A percentile compares a stretch with the other conserved stretches of the same genome.
These are phyloP conservation scores for Ceyx melanurus DNA, from an alignment of 2,113 vertebrate genomes.

Conservation along the genomic window DNA sequence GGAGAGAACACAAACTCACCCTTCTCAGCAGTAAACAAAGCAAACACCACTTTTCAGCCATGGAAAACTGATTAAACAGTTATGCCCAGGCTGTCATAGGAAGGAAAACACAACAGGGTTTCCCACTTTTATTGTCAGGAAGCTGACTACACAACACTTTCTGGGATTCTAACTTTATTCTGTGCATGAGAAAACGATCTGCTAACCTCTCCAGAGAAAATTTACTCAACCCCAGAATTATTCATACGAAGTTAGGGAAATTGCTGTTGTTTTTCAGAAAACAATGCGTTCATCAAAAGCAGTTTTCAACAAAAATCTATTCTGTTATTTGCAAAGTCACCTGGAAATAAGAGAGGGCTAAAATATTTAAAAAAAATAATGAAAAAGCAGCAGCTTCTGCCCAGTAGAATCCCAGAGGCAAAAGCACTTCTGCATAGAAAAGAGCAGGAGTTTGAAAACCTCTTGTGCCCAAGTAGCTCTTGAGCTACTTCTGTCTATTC, in stretches of 20 bases:
- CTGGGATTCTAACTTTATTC: constrained; percentile 6
- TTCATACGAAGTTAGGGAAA: neutral
- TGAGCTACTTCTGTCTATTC: neutral
- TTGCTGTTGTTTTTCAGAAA: neutral
- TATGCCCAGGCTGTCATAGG: constrained; percentile 52
- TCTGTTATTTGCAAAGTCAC: neutral
- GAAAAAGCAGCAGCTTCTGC: neutral
- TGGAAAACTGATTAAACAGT: constrained; percentile 60
- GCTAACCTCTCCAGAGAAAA: neutral
- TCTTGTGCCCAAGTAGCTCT: neutral
- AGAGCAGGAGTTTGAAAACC: neutral
- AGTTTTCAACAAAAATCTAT: neutral
- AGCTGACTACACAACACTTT: constrained; percentile 29
- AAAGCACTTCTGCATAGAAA: neutral
- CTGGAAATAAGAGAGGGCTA: neutral
- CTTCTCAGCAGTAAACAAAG: constrained; percentile 59
- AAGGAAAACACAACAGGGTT: constrained; percentile 61
- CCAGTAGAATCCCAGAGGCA: neutral
- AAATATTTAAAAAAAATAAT: neutral
- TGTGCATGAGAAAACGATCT: neutral
- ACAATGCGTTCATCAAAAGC: neutral
- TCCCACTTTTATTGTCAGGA: constrained; percentile 59
- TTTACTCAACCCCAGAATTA: neutral
- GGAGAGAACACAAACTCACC: constrained; percentile 52
- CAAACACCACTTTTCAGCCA: constrained; percentile 21